Evolutionary conservation across 2,888 invertebrate species (phyloP), one percentile per base, ranked within the genome.

Genomic region (Meloe dianella): DNA sequence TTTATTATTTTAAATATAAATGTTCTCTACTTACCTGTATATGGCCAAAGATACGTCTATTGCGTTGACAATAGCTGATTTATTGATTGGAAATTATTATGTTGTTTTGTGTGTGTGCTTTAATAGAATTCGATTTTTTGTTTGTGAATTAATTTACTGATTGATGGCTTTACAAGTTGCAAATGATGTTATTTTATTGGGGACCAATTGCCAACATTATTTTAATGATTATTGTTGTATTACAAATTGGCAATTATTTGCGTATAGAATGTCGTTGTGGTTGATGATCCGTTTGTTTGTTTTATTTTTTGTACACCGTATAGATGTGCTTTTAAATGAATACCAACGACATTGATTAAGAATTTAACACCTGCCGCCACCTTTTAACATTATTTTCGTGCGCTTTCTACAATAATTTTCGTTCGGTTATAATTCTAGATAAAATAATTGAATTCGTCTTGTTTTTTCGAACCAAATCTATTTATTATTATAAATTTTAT

Each of bases 51-150:
- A 47, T 47, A 47, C 22, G 47, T 51, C 47, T 51, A 51, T 51
- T 4, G 8, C 8, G 67, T 56, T 69, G 66, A 62, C 66, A 67
- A 68, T 73, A 71, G 74, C 22, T 76, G 76, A 75, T 76, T 76
- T 76, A 75, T 74, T 41, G 73, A 74, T 72, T 69, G 69, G 57
- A 71, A 73, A 75, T 76, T 75, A 76, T 75, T 72, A 74, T 75
- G 73, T 74, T 70, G 47, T 51, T 51, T 51, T 22, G 10, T n/a
- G 27, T 27, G 27, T 27, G 27, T 27, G 27, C 27, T 27, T 27
- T 4, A 27, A 27, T 27, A 27, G 4, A 27, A n/a, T n/a, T n/a
- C n/a, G n/a, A n/a, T n/a, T n/a, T n/a, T n/a, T n/a, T 27, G 27
- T 27, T 27, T 27, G 27, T 32, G 7, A 32, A 32, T 41, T 41